Conservation (phyloP, 2,888 invertebrate genomes). For the Amphipoea oculea region DNA sequence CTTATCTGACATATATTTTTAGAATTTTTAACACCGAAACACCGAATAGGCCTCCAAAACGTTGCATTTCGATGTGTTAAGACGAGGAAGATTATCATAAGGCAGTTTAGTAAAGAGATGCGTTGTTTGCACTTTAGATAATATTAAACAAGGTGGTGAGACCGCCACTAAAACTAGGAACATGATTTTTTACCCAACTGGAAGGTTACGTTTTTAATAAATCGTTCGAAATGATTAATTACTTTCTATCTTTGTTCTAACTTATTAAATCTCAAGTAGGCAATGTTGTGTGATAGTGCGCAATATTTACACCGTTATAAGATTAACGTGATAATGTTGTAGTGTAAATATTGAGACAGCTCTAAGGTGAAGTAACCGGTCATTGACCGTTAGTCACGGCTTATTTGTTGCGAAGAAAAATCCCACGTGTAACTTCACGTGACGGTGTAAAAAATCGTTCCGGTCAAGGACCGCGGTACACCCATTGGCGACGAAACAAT, state of each 20-base stretch:
- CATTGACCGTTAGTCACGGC: conserved; percentile 17
- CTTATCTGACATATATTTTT: conserved; percentile 33
- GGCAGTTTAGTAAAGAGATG: conserved; percentile 58
- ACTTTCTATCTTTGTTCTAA: not conserved
- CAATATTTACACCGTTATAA: conserved; percentile 35
- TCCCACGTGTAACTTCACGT: not conserved
- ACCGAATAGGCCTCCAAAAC: conserved; percentile 71
- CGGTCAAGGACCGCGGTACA: too few species aligned
- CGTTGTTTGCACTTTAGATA: conserved; percentile 47
- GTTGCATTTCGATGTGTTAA: conserved; percentile 74
- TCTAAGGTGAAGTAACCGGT: conserved; percentile 7
- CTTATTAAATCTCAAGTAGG: not conserved
- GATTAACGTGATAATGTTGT: conserved; percentile 12
- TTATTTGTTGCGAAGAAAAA: not conserved
- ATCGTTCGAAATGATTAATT: not conserved
- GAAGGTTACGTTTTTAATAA: not conserved
- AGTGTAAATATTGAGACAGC: conserved; percentile 46
- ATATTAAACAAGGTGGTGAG: conserved; percentile 39
- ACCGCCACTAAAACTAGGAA: not conserved
- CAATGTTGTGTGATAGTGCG: not conserved
- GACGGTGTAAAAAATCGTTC: not conserved
- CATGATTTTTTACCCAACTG: not conserved
- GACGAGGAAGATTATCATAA: conserved; percentile 64
- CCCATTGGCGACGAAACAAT: too few species aligned
- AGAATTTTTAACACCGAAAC: conserved; percentile 62